A percentile compares a stretch with the other conserved stretches of the same genome.
Conservation (phyloP, 2,888 invertebrate species). For the Synergus japonicus region DNA sequence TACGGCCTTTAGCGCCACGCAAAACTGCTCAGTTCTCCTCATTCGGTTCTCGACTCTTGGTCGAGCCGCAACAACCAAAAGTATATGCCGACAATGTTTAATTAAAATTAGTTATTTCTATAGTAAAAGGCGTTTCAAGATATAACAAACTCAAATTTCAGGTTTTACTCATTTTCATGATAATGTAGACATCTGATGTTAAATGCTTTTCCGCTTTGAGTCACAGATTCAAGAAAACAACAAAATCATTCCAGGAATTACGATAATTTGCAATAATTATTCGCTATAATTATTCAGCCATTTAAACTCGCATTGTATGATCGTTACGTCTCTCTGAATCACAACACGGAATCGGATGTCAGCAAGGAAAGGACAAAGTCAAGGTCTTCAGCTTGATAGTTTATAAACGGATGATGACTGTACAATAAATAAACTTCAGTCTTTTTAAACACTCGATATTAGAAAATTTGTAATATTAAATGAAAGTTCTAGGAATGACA, state of each 20-base stretch:
- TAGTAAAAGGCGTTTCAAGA: too few species aligned
- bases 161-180: too few species aligned
- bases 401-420: not conserved
- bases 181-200: not conserved
- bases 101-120: not conserved
- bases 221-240: not conserved
- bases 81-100: not conserved
- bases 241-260: not conserved
- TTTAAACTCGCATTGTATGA: not conserved
- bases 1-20: constrained; percentile 51
- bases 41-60: constrained; percentile 52
- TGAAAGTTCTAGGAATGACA: too few species aligned
- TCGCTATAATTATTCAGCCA: constrained; percentile 3
- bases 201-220: not conserved
- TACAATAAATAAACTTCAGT: not conserved
- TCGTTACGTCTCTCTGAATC: constrained; percentile 8
- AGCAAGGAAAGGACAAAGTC: constrained; percentile 19
- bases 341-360: not conserved
- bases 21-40: constrained; percentile 46
- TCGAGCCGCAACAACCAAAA: not conserved
- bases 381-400: constrained; percentile 1
- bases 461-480: too few species aligned
- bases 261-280: too few species aligned
- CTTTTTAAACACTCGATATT: too few species aligned
- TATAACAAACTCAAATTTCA: too few species aligned